These are phyloP conservation scores for Ariolimax columbianus DNA, from an alignment of 2,888 invertebrate genomes.

Conservation along the genomic window DNA sequence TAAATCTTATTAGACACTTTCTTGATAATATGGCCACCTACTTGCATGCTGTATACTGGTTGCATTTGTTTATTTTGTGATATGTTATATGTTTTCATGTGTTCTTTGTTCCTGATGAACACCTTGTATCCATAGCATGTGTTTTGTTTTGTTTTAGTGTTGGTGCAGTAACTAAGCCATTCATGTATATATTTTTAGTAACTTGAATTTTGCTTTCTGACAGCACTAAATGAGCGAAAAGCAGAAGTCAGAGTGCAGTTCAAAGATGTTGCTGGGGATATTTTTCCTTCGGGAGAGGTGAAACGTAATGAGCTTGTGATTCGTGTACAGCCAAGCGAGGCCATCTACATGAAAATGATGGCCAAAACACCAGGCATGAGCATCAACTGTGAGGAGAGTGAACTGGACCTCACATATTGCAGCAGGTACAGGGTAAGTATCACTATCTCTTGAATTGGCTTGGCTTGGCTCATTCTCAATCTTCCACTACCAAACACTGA, in stretches of 20 bases:
- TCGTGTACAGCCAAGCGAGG: conserved; percentile 98
- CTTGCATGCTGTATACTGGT: too few relatives aligned
- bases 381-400: conserved; percentile 98
- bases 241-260: conserved; percentile 98
- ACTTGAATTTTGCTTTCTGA: not conserved
- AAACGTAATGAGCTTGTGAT: conserved; percentile 94
- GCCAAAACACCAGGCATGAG: conserved; percentile 95
- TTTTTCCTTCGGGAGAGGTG: conserved; percentile 88
- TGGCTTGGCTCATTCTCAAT: too few relatives aligned
- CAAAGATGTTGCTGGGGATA: conserved; percentile 97
- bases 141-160: too few relatives aligned
- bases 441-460: not conserved
- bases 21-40: too few relatives aligned
- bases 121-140: too few relatives aligned
- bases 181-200: too few relatives aligned
- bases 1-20: too few relatives aligned
- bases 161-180: too few relatives aligned
- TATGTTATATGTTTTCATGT: too few relatives aligned
- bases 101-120: too few relatives aligned
- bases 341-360: conserved; percentile 98
- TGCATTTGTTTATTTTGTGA: too few relatives aligned
- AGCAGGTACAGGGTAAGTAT: conserved; percentile 88
- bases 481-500: too few relatives aligned
- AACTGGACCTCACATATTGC: conserved; percentile 96
- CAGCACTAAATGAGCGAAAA: conserved; percentile 97